phyloP scores from a whole-genome alignment of 2,888 invertebrate genomes.

The Norana najaformis region DNA sequence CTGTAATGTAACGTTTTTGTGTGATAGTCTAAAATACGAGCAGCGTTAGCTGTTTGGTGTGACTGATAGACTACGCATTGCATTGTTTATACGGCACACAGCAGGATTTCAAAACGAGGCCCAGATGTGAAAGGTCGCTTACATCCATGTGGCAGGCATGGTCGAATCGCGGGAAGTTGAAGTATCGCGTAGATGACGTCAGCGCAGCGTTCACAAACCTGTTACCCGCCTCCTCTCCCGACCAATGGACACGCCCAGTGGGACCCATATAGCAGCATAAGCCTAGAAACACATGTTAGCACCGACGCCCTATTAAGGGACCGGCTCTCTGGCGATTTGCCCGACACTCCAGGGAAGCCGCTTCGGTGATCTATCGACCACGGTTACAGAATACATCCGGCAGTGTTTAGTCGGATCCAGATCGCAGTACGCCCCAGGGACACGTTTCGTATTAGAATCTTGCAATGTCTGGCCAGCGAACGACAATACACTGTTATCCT shows the following conservation, averaged over 20 bases:
- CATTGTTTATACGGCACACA: no score
- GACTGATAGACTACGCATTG: no score
- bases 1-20: no score
- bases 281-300: slow-evolving; percentile 23
- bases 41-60: no score
- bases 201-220: no score
- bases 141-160: no score
- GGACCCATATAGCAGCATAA: neutral
- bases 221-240: no score
- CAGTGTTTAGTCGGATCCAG: neutral
- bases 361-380: slow-evolving; percentile 7
- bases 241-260: neutral
- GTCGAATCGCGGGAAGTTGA: no score
- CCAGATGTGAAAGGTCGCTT: no score
- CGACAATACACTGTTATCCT: slow-evolving; percentile 22
- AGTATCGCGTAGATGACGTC: no score
- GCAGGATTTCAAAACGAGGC: no score
- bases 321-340: slow-evolving; percentile 9
- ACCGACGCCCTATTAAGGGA: neutral
- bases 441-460: slow-evolving; percentile 19
- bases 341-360: neutral
- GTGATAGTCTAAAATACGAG: no score
- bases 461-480: slow-evolving; percentile 14
- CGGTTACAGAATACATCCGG: slow-evolving; percentile 21
- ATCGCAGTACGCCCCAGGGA: slow-evolving; percentile 19